Base-by-base conservation (phyloP, 2,888 invertebrate species). In the Pammene fasciana region DNA sequence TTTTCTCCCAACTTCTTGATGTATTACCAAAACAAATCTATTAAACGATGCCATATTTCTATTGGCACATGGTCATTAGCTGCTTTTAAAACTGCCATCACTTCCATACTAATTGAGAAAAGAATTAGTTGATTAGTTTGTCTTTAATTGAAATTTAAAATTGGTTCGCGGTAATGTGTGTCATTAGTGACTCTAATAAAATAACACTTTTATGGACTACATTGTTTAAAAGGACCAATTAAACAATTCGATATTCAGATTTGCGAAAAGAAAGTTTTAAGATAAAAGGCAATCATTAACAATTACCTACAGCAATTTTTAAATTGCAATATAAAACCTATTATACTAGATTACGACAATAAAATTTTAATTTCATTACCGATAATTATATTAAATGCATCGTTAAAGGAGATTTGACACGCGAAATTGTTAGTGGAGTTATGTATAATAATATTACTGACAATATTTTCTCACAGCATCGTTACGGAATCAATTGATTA, bases 81-180 rank as follows among this genome's bases (percentile, higher is more conserved):
- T 38, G 68, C 50, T 68, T 1, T 57, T 54, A 54, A 41, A 65
- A 54, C 52, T 54, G 54, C 26, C 26, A 5, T 68, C 59, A 26
- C 36, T 14, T 26, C 52, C 52, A 65, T 59, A 65, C 18, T 68
- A 45, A 68, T 68, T 65, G 52, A 41, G 36, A 45, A 14, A 54
- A 54, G 36, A 68, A 54, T 65, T 34, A 38, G 14, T 36, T 46
- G 18, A 46, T 36, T 57, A 14, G 2, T 54, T 38, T 45, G 11
- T 46, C 52, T 57, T 50, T 13, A 5, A 26, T 54, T 56, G 6
- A n/a, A 48, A 41, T 34, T 13, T 8, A 34, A 13, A 14, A 10
- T 5, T 54, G 16, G 10, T 43, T 43, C 11, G 26, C 16, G 7
- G 10, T 38, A 48, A 48, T 46, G 11, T 50, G 14, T 5, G 13